Evolutionary conservation across 2,888 invertebrate species (phyloP), one percentile per base, ranked within the genome.

Genomic region (Syrista parreyssii): DNA sequence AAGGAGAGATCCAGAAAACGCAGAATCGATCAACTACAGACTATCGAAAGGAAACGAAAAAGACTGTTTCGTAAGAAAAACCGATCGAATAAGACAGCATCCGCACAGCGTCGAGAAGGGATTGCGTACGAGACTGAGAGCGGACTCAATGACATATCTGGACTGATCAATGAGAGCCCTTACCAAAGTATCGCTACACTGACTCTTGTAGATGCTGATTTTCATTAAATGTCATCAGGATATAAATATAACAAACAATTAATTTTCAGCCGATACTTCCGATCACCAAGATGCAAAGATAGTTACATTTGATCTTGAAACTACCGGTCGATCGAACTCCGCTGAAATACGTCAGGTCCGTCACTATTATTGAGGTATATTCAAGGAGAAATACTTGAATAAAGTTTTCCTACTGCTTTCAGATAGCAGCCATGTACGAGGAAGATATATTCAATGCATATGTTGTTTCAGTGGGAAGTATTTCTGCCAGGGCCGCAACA

Each of bases 101-200:
- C 33, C 4, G 74, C 35, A 68, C n/a, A 30, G 12, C 30, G 68
- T 11, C 33, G 69, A 3, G 77, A 77, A 77, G 68, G 77, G 9
- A 74, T 77, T 68, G 73, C 74, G 15, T 69, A 77, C 30, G 32
- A 77, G 40, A 36, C 77, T 4, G 74, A 77, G 30, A 35, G 69
- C 40, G 35, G 74, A 31, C 40, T 77, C 31, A 68, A 34, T 33
- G 55, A 74, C 68, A 30, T 75, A 15, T 75, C 35, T n/a, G 78
- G 12, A 35, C 35, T 35, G 3, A 35, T 35, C 35, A 69, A 30
- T 75, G 74, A 6, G 74, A 71, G 36, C 72, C 35, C 12, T 35
- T 11, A 35, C 11, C 35, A 12, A 35, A 0, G 35, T 35, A 35
- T 35, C 35, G 35, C 12, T 35, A 0, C 35, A 12, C 12, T 35